Conservation (phyloP, 2,797 vertebrate species). For the Brachyrhaphis roseni region DNA sequence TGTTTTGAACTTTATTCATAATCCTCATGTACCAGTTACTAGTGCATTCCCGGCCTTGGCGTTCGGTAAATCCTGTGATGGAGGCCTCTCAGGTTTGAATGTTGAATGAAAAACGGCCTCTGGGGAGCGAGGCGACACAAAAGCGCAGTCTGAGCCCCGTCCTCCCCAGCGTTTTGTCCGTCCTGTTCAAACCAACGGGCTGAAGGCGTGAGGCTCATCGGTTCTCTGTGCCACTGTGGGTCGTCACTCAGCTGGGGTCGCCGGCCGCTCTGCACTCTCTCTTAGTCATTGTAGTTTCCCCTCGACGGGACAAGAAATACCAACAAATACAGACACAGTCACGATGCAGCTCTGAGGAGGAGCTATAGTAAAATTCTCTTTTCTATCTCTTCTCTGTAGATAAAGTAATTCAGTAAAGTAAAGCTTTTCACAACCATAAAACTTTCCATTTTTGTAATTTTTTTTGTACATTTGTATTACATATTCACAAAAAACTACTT, state of each 20-base stretch:
- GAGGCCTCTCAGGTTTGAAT: slow-evolving; percentile 61
- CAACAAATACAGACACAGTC: slow-evolving; percentile 72
- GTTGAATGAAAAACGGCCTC: slow-evolving; percentile 59
- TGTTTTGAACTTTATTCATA: slow-evolving; percentile 82
- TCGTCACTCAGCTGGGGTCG: slow-evolving; percentile 27
- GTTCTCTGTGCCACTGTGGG: slow-evolving; percentile 34
- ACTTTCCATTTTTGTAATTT: slow-evolving; percentile 61
- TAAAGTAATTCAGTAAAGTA: slow-evolving; percentile 77
- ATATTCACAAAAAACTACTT: slow-evolving; percentile 82
- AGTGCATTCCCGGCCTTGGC: slow-evolving; percentile 83
- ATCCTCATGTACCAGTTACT: slow-evolving; percentile 79
- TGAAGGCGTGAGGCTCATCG: slow-evolving; percentile 31
- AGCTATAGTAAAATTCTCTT: slow-evolving; percentile 60
- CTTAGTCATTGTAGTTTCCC: slow-evolving; percentile 51
- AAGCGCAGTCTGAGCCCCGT: slow-evolving; percentile 49
- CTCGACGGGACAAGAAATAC: slow-evolving; percentile 62
- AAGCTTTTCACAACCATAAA: slow-evolving; percentile 83
- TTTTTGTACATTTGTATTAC: slow-evolving; percentile 80
- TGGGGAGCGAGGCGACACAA: slow-evolving; percentile 46
- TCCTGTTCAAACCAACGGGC: slow-evolving; percentile 36
- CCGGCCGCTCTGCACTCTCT: slow-evolving; percentile 63
- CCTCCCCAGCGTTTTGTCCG: slow-evolving; percentile 47
- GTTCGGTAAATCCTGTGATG: slow-evolving; percentile 74
- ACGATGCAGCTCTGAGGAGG: slow-evolving; percentile 66
- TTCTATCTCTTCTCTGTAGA: slow-evolving; percentile 62